Conservation (phyloP, 2,888 invertebrate species). For the Xylota sylvarum region DNA sequence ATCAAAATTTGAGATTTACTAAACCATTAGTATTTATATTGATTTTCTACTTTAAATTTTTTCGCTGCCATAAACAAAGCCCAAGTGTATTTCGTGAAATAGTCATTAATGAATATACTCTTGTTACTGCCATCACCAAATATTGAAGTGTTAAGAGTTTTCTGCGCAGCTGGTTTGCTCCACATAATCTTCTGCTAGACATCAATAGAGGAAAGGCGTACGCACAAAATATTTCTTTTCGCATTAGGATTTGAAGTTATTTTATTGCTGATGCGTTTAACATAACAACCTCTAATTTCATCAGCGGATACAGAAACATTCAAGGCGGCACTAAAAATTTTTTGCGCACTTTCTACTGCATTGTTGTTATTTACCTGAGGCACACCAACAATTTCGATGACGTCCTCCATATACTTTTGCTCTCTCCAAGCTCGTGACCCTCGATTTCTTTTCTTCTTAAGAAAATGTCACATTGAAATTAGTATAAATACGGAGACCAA, state of each 20-base stretch:
- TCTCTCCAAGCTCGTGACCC: background rate
- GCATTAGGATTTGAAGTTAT: background rate
- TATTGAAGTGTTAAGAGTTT: background rate
- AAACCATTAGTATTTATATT: constrained; percentile 2
- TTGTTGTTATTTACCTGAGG: constrained; percentile 13
- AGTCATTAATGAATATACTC: background rate
- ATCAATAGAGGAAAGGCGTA: background rate
- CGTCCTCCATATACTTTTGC: constrained; percentile 5
- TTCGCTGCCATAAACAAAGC: constrained; percentile 2
- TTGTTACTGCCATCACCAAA: background rate
- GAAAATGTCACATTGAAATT: no score
- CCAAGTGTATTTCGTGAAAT: constrained; percentile 11
- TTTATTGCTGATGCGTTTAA: no score
- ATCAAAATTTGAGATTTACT: constrained; percentile 3
- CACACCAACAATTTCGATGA: constrained; percentile 26
- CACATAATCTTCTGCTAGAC: no score
- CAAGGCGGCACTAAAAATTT: constrained; percentile 13
- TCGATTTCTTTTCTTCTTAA: no score
- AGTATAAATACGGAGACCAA: no score
- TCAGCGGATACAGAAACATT: constrained; percentile 28
- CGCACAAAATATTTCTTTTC: constrained; percentile 4
- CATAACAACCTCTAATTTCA: background rate
- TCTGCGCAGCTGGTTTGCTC: background rate
- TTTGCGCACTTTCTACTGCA: constrained; percentile 14
- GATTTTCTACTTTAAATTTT: constrained; percentile 6